Evolutionary conservation across 2,888 invertebrate species (phyloP).

Genomic region (Formica aserva): DNA sequence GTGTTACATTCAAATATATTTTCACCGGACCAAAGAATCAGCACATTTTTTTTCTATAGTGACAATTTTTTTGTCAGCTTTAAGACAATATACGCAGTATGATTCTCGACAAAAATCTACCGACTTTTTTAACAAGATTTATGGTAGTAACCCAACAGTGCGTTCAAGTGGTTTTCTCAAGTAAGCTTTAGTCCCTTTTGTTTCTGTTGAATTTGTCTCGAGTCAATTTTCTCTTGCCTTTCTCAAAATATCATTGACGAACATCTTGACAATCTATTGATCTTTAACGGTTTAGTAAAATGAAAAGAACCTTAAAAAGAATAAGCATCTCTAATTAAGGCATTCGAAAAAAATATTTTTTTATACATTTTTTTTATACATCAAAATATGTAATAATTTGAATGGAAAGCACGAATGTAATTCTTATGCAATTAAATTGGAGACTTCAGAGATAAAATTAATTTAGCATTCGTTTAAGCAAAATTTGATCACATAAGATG

Average conservation of each 20-base stretch:
- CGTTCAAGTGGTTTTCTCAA: no score
- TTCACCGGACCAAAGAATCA: no score
- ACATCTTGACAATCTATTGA: background rate
- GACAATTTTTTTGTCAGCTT: background rate
- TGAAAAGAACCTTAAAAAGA: background rate
- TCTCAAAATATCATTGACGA: background rate
- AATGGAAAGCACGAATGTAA: background rate
- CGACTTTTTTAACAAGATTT: background rate
- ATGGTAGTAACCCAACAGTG: no score
- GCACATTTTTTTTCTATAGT: background rate
- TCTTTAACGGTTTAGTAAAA: background rate
- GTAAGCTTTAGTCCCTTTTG: background rate
- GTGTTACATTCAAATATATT: background rate
- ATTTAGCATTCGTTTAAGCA: background rate
- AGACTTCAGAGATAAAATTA: background rate
- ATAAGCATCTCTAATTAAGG: background rate
- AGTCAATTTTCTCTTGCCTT: background rate
- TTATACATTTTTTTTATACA: background rate
- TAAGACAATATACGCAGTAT: background rate
- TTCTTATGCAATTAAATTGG: background rate
- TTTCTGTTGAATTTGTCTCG: background rate
- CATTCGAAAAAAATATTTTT: background rate
- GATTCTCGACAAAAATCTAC: no score
- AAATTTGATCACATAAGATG: background rate
- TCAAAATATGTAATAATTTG: background rate